phyloP scores from a whole-genome alignment of 2,888 invertebrate species.

The Hydropsyche betteni region DNA sequence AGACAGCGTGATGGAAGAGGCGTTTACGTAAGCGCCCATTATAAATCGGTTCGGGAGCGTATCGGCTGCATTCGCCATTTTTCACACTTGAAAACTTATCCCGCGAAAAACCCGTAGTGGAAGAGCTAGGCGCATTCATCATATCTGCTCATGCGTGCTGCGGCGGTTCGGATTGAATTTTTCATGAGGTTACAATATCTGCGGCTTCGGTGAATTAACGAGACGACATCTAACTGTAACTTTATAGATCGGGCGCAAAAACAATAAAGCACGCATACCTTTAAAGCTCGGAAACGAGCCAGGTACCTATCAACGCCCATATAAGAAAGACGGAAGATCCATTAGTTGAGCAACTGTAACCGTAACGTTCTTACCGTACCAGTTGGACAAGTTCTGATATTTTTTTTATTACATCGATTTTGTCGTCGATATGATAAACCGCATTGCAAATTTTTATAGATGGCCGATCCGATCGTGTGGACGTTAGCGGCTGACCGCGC shows the following conservation, averaged over 20 bases:
- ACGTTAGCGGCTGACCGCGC: no score
- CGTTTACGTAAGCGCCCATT: slow-evolving; percentile 10
- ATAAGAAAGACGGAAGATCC: slow-evolving; percentile 39
- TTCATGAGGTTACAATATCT: slow-evolving; percentile 7
- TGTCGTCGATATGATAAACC: slow-evolving; percentile 14
- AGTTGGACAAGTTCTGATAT: not conserved
- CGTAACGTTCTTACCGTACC: slow-evolving; percentile 24
- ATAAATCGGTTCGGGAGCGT: no score
- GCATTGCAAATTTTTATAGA: not conserved
- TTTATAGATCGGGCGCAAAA: slow-evolving; percentile 21
- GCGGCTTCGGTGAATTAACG: not conserved
- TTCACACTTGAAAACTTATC: no score
- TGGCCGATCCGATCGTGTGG: not conserved
- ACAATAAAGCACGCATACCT: slow-evolving; percentile 36
- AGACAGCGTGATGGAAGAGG: slow-evolving; percentile 15
- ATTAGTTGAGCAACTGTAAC: slow-evolving; percentile 24
- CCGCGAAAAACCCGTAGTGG: no score
- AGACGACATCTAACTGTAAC: slow-evolving; percentile 11
- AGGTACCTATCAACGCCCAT: slow-evolving; percentile 31
- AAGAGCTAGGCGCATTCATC: not conserved
- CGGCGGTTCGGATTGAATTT: not conserved
- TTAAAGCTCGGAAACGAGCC: slow-evolving; percentile 32
- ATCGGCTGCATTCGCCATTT: no score
- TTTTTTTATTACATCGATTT: not conserved
- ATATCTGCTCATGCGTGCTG: slow-evolving; percentile 10